phyloP scores from a whole-genome alignment of 2,888 invertebrate species.

The Rutpela maculata region DNA sequence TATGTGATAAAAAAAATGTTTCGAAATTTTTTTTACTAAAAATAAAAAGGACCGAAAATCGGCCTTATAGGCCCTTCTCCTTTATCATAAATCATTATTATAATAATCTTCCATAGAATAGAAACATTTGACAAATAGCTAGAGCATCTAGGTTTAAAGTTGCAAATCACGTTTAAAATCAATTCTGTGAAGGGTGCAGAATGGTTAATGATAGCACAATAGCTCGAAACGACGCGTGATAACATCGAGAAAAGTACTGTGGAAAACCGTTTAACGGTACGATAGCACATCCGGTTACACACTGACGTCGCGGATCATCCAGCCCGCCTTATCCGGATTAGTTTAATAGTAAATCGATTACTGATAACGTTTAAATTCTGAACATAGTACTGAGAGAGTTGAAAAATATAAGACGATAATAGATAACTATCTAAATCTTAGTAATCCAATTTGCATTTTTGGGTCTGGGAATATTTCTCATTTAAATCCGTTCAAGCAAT shows the following conservation, averaged over 20 bases:
- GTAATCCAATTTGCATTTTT: background rate
- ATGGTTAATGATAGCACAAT: slow-evolving; percentile 3
- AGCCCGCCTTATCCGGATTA: slow-evolving; percentile 60
- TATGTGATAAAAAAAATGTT: too few relatives aligned
- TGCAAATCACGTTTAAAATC: background rate
- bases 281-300: slow-evolving; percentile 47
- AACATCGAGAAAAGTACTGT: slow-evolving; percentile 34
- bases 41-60: too few relatives aligned
- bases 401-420: background rate
- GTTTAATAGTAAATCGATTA: slow-evolving; percentile 58
- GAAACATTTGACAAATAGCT: too few relatives aligned
- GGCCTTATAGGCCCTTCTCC: too few relatives aligned
- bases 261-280: slow-evolving; percentile 35
- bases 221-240: slow-evolving; percentile 25
- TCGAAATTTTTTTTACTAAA: too few relatives aligned
- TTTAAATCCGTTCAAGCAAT: too few relatives aligned
- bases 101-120: too few relatives aligned
- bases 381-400: background rate
- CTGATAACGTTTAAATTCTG: slow-evolving; percentile 48
- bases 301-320: slow-evolving; percentile 53
- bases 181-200: slow-evolving; percentile 12
- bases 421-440: background rate
- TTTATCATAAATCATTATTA: too few relatives aligned
- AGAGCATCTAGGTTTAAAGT: background rate
- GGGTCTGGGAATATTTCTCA: background rate